Conservation (phyloP, 2,888 invertebrate species). For the Sphaerophoria taeniata region DNA sequence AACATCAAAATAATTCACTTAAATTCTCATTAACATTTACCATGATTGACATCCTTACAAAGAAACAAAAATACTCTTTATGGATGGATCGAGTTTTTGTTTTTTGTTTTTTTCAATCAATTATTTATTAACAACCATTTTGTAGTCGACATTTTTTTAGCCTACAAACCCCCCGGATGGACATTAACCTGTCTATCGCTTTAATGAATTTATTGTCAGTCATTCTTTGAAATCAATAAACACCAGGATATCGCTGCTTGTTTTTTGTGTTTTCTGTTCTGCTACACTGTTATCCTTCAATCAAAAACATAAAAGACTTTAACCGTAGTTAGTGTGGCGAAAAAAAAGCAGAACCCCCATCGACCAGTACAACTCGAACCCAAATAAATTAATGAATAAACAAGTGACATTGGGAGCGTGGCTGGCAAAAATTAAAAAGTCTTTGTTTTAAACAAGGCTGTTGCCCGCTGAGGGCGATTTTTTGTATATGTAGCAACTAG, state of each 20-base stretch:
- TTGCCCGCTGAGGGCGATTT: neutral
- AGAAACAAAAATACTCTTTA: neutral
- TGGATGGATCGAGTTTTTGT: neutral
- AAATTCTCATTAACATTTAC: conserved; percentile 4
- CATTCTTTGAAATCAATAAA: conserved; percentile 68
- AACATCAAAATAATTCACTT: conserved; percentile 15
- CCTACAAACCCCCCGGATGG: conserved; percentile 56
- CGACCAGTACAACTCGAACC: neutral
- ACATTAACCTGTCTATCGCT: conserved; percentile 83
- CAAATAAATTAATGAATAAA: conserved; percentile 69
- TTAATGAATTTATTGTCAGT: conserved; percentile 82
- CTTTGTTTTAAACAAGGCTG: neutral
- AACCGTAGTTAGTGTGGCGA: conserved; percentile 44
- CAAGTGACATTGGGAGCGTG: conserved; percentile 39
- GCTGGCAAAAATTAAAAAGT: conserved; percentile 66
- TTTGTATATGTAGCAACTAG: too few species aligned
- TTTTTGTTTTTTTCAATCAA: conserved; percentile 11
- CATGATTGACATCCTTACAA: conserved; percentile 12
- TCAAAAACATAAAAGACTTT: conserved; percentile 67
- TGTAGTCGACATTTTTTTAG: neutral
- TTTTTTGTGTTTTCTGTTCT: neutral
- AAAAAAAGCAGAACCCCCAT: conserved; percentile 10
- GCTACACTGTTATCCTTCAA: conserved; percentile 63
- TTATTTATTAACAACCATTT: conserved; percentile 37
- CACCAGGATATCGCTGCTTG: conserved; percentile 33